Base-by-base conservation (phyloP, 2,113 vertebrate genomes). In the Casuarius casuarius region DNA sequence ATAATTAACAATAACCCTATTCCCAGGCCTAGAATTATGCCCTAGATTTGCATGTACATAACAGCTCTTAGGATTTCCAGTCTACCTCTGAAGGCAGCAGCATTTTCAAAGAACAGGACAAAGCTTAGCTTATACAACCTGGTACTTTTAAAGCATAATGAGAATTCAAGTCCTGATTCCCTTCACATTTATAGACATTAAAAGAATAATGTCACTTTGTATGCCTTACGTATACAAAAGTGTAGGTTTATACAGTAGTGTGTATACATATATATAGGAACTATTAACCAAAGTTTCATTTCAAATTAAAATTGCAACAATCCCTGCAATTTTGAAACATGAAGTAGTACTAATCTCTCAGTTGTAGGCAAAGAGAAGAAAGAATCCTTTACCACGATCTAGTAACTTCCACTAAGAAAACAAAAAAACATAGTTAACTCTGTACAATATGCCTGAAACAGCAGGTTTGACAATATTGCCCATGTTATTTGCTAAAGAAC, bases 161-260 rank as follows among this genome's bases (percentile, higher is more conserved):
- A 96, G 29, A 88, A 81, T 95, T 94, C 93, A 95, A 88, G 94
- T 72, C 82, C 87, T 92, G 77, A 51, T 80, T 44, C 75, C 33
- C 59, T 96, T 95, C 93, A 93, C 82, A 86, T 97, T 95, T 74
- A 46, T 22, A 71, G 79, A 65, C 84, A 80, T 74, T 70, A 9
- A 5, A 74, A 71, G 79, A 92, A 85, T 38, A 74, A 68, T 22
- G 87, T 75, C 74, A 13, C 51, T 73, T 28, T 76, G 10, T 63
- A 65, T 48, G 59, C 38, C 44, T 82, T 68, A 49, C 2, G 20
- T 48, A 63, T 71, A 90, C 66, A 83, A 94, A 94, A 95, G 51
- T 65, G 22, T 66, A 33, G 81, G 82, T 80, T 90, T 59, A 67
- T 66, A 59, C 63, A 97, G 74, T 77, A 86, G 59, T 38, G 54